Evolutionary conservation across 2,113 vertebrate genomes (phyloP).

Genomic region (Calidris pygmaea): DNA sequence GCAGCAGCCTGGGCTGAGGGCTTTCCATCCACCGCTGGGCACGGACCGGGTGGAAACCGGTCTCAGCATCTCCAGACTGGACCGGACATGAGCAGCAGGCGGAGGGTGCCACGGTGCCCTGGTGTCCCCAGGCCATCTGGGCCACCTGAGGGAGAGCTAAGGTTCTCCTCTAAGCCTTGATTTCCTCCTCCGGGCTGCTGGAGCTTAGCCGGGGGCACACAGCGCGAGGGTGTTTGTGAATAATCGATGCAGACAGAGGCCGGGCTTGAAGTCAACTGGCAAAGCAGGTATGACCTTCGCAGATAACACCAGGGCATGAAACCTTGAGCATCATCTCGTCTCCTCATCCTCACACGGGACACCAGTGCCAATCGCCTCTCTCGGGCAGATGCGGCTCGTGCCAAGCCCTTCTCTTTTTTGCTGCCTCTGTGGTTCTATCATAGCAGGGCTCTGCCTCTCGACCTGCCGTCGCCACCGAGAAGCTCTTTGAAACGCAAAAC

Average conservation of each 20-base stretch:
- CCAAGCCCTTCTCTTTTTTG: not conserved
- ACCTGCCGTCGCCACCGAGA: not conserved
- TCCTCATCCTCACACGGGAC: fast-evolving
- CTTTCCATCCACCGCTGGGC: not conserved
- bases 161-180: not conserved
- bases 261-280: not conserved
- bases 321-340: not conserved
- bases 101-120: not conserved
- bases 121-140: not conserved
- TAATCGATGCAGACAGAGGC: not conserved
- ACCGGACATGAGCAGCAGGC: not conserved
- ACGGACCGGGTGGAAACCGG: fast-evolving
- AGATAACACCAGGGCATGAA: not conserved
- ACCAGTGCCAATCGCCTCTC: not conserved
- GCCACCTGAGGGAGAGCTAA: not conserved
- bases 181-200: not conserved
- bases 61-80: not conserved
- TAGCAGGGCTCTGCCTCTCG: not conserved
- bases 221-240: not conserved
- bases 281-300: not conserved
- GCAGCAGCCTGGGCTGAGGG: not conserved
- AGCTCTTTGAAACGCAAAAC: not conserved
- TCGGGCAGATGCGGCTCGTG: not conserved
- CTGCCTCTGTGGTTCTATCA: not conserved
- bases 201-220: not conserved